A percentile compares a stretch with the other conserved stretches of the same genome.
phyloP scores from a whole-genome alignment of 2,113 vertebrate genomes.

The Fregetta grallaria region DNA sequence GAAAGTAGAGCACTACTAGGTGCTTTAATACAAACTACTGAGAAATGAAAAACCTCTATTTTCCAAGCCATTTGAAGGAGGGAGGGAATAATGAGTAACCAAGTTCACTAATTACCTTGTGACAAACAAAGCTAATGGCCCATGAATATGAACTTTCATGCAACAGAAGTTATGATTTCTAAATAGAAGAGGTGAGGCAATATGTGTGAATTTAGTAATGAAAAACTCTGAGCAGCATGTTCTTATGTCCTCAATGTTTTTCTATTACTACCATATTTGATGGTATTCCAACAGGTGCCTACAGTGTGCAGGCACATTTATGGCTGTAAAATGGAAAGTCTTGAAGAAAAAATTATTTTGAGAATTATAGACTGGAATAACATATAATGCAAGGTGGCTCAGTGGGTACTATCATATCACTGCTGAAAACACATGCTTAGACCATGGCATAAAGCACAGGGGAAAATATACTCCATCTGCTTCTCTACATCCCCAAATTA shows the following conservation, averaged over 20 bases:
- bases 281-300: neutral
- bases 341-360: conserved; percentile 8
- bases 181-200: neutral
- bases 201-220: neutral
- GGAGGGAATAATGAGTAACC: neutral
- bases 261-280: neutral
- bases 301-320: neutral
- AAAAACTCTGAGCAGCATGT: neutral
- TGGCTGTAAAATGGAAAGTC: neutral
- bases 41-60: neutral
- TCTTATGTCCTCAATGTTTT: neutral
- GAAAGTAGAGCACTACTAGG: neutral
- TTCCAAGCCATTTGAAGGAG: neutral
- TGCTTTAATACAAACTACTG: neutral
- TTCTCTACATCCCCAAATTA: neutral
- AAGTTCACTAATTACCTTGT: neutral
- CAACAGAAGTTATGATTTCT: neutral
- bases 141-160: neutral
- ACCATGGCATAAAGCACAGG: neutral
- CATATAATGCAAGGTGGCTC: neutral
- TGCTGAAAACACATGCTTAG: neutral
- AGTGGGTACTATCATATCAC: neutral
- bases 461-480: neutral
- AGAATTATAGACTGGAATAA: neutral
- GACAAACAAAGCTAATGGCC: conserved; percentile 2